These are phyloP conservation scores for Microtus californicus DNA, from an alignment of 2,797 vertebrate species.

Conservation along the genomic window DNA sequence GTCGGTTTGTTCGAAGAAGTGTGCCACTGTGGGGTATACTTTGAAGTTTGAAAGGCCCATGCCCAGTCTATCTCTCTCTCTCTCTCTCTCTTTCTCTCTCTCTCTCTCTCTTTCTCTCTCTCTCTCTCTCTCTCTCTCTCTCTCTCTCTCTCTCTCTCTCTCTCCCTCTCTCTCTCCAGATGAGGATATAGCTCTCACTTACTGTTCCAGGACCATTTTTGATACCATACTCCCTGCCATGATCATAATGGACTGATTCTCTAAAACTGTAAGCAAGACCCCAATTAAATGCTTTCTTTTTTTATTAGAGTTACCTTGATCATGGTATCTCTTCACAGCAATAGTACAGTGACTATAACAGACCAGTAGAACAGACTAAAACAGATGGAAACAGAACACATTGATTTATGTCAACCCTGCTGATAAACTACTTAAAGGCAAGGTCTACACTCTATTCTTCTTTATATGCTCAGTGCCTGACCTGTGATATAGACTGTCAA, in stretches of 20 bases:
- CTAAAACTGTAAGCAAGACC: neutral
- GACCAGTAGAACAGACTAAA: neutral
- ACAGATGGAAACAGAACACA: neutral
- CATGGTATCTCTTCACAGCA: neutral
- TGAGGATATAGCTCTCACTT: neutral
- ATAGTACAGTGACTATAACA: neutral
- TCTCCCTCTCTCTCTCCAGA: neutral
- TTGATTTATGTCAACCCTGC: neutral
- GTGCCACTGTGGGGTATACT: neutral
- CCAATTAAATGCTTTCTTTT: neutral
- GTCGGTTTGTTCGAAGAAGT: neutral
- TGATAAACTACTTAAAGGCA: neutral
- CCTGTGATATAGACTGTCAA: neutral
- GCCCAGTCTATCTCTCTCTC: neutral
- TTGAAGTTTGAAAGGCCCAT: neutral
- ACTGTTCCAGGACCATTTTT: neutral
- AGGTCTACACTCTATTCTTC: neutral
- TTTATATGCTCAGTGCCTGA: neutral
- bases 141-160: neutral
- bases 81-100: neutral
- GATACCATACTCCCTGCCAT: neutral
- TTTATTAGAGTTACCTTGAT: neutral
- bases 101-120: neutral
- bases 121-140: neutral
- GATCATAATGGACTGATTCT: neutral